These are phyloP conservation scores for Poecilia gillii DNA, from an alignment of 2,797 vertebrate genomes.

Conservation along the genomic window DNA sequence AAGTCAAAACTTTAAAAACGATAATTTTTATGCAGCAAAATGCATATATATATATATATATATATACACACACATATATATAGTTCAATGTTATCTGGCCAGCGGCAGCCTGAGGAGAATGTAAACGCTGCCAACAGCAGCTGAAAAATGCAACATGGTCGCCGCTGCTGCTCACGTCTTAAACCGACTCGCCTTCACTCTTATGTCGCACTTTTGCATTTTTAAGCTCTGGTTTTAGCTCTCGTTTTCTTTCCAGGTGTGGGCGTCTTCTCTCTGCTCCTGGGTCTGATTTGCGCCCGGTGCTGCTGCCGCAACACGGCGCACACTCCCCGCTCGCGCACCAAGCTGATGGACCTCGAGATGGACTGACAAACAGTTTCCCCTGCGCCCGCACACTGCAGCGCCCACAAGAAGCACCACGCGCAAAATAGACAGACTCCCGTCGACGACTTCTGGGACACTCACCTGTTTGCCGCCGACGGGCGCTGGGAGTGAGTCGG, in stretches of 20 bases:
- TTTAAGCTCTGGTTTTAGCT: background rate
- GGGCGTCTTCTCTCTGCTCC: slow-evolving; percentile 90
- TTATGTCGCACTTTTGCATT: background rate
- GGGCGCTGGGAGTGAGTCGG: slow-evolving; percentile 61
- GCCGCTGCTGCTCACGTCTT: background rate
- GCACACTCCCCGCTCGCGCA: slow-evolving; percentile 82
- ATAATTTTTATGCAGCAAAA: no score
- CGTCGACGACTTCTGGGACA: slow-evolving; percentile 72
- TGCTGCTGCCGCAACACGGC: slow-evolving; percentile 89
- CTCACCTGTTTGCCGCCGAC: slow-evolving; percentile 59
- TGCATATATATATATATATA: no score
- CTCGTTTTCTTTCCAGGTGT: slow-evolving; percentile 64
- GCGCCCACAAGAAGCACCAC: slow-evolving; percentile 59
- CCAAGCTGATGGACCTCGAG: slow-evolving; percentile 93
- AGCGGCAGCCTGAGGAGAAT: background rate
- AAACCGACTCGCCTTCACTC: background rate
- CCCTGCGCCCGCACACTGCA: slow-evolving; percentile 62
- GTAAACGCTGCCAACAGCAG: slow-evolving; percentile 1
- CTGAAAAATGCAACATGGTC: slow-evolving; percentile 1
- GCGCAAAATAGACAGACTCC: slow-evolving; percentile 54
- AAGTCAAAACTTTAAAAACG: no score
- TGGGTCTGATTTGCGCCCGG: slow-evolving; percentile 91
- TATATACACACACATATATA: no score
- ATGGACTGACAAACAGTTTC: slow-evolving; percentile 88
- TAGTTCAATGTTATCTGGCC: background rate